phyloP scores from a whole-genome alignment of 2,113 vertebrate species.

The Sakesphorus luctuosus region DNA sequence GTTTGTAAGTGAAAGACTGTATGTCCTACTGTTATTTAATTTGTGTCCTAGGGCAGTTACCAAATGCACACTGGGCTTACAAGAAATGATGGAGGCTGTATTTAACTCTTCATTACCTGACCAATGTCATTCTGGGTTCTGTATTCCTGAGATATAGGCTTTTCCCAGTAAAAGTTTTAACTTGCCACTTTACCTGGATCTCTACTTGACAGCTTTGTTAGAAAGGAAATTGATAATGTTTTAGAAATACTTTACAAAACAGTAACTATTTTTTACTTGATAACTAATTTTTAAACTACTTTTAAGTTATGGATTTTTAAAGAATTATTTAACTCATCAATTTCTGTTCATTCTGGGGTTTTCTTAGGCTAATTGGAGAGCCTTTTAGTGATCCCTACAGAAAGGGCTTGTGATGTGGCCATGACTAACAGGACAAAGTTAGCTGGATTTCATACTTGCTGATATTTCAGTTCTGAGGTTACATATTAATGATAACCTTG shows the following conservation, averaged over 20 bases:
- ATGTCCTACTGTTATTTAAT: conserved; percentile 37
- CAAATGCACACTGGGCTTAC: neutral
- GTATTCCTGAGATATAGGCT: neutral
- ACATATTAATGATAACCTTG: neutral
- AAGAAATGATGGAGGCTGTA: neutral
- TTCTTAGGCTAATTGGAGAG: neutral
- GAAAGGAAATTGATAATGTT: neutral
- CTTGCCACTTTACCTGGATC: neutral
- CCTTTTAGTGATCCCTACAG: neutral
- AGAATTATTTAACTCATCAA: neutral
- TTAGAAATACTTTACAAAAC: neutral
- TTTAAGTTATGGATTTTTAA: neutral
- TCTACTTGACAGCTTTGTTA: neutral
- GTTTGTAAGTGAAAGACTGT: neutral
- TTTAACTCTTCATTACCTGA: conserved; percentile 10
- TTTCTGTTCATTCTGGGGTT: neutral
- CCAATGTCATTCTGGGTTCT: neutral
- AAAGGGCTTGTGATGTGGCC: neutral
- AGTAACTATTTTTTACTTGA: neutral
- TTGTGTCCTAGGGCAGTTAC: conserved; percentile 15
- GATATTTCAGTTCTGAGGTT: neutral
- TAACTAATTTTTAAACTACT: neutral
- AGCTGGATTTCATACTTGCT: neutral
- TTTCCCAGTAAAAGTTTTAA: neutral
- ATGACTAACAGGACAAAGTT: neutral